Evolutionary conservation across 2,797 vertebrate species (phyloP).

Genomic region (Crenuchus spilurus): DNA sequence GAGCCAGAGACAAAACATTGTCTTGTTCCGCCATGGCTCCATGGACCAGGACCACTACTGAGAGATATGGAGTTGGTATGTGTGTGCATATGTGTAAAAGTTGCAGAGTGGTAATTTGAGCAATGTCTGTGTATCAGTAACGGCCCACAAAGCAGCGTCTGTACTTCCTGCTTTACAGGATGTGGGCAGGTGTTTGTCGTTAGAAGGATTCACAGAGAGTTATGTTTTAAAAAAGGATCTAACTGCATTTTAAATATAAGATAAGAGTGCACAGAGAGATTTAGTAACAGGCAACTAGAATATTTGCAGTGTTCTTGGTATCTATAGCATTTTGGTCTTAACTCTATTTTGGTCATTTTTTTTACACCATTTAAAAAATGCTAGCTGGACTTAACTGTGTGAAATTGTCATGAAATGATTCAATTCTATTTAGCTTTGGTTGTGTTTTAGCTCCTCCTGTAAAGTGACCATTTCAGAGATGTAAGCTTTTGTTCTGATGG

Average conservation of each 20-base stretch:
- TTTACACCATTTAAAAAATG: too few species aligned
- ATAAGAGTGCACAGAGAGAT: not conserved
- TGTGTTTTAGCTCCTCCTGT: too few species aligned
- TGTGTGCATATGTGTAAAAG: slow-evolving; percentile 35
- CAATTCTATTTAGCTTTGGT: too few species aligned
- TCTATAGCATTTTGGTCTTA: not conserved
- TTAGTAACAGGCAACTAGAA: not conserved
- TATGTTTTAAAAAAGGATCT: not conserved
- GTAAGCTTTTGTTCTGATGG: too few species aligned
- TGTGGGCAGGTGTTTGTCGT: slow-evolving; percentile 65
- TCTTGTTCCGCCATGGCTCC: slow-evolving; percentile 69
- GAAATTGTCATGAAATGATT: too few species aligned
- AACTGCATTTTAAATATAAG: not conserved
- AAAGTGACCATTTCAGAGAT: too few species aligned
- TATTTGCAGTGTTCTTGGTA: not conserved
- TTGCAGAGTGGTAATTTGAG: not conserved
- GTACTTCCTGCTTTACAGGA: slow-evolving; percentile 69
- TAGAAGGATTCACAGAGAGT: slow-evolving; percentile 12
- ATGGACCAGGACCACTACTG: slow-evolving; percentile 67
- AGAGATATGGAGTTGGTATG: slow-evolving; percentile 78
- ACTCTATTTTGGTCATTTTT: too few species aligned
- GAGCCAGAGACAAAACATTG: slow-evolving; percentile 38
- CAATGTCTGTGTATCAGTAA: not conserved
- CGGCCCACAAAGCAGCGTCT: not conserved
- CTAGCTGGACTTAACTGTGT: too few species aligned